phyloP scores from a whole-genome alignment of 2,888 invertebrate species.

The Dasypogon diadema region DNA sequence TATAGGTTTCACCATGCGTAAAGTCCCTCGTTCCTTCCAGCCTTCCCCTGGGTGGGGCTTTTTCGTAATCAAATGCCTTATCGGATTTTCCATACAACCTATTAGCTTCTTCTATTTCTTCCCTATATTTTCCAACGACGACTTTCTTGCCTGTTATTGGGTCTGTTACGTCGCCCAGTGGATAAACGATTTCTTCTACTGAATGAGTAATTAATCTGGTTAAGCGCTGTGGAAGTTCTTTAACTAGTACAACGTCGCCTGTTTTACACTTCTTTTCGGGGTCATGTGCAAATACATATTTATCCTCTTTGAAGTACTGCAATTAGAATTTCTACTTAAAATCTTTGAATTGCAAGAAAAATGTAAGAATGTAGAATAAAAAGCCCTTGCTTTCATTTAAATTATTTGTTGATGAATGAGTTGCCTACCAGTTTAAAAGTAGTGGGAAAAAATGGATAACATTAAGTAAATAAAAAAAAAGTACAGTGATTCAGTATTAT shows the following conservation, averaged over 20 bases:
- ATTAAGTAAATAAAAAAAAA: no score
- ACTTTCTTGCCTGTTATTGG: conserved; percentile 86
- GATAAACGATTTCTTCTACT: conserved; percentile 83
- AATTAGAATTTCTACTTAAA: no score
- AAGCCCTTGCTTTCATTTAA: no score
- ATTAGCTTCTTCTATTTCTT: conserved; percentile 77
- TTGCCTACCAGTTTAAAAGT: no score
- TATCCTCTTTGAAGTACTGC: conserved; percentile 83
- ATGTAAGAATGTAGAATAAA: no score
- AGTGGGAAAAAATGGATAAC: no score
- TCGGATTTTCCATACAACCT: conserved; percentile 78
- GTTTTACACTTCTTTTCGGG: conserved; percentile 81
- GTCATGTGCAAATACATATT: conserved; percentile 82
- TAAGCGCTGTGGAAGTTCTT: conserved; percentile 78
- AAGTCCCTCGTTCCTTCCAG: conserved; percentile 87
- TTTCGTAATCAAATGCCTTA: conserved; percentile 79
- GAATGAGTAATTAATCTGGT: conserved; percentile 84
- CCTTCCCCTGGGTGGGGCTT: conserved; percentile 84
- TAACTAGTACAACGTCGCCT: conserved; percentile 85
- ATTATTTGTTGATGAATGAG: no score
- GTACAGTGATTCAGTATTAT: no score
- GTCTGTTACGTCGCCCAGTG: conserved; percentile 86
- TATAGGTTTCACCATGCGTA: conserved; percentile 80
- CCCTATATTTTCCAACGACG: conserved; percentile 79
- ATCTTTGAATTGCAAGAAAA: no score